These are phyloP conservation scores for Chelmon rostratus DNA, from an alignment of 2,797 vertebrate genomes.

Conservation along the genomic window DNA sequence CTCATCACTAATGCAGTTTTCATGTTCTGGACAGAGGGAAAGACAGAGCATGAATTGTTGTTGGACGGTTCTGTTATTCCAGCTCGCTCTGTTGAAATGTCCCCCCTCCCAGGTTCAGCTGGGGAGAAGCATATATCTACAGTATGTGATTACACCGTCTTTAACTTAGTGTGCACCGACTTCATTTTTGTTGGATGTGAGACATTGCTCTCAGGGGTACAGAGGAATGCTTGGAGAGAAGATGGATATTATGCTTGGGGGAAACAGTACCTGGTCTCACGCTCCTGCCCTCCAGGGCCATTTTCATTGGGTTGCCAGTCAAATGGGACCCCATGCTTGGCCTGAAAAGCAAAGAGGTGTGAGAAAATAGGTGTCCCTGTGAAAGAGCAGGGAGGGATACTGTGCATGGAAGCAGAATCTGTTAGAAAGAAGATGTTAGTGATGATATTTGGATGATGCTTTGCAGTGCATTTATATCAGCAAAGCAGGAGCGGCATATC, in stretches of 20 bases:
- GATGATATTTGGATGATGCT: background rate
- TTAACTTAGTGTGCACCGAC: slow-evolving; percentile 33
- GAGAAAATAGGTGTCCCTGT: slow-evolving; percentile 44
- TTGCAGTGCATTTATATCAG: background rate
- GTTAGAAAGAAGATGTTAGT: background rate
- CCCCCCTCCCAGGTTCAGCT: slow-evolving; percentile 61
- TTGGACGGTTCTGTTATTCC: slow-evolving; percentile 68
- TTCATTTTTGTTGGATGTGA: slow-evolving; percentile 73
- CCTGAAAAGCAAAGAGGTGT: slow-evolving; percentile 56
- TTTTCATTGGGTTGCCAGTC: slow-evolving; percentile 59
- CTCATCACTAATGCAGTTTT: background rate
- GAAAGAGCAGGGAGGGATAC: background rate
- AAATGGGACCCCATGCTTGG: slow-evolving; percentile 57
- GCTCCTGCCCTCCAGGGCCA: slow-evolving; percentile 47
- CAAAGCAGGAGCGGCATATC: background rate
- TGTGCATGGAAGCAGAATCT: background rate
- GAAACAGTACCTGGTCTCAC: slow-evolving; percentile 75
- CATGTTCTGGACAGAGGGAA: slow-evolving; percentile 25
- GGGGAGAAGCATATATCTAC: slow-evolving; percentile 62
- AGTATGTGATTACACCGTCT: slow-evolving; percentile 68
- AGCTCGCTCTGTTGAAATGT: slow-evolving; percentile 61
- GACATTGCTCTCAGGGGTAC: slow-evolving; percentile 44
- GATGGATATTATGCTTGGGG: slow-evolving; percentile 64
- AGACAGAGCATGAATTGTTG: slow-evolving; percentile 54
- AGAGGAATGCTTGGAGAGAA: slow-evolving; percentile 60